Conservation (phyloP, 2,888 invertebrate species). For the Drosophila planitibia region DNA sequence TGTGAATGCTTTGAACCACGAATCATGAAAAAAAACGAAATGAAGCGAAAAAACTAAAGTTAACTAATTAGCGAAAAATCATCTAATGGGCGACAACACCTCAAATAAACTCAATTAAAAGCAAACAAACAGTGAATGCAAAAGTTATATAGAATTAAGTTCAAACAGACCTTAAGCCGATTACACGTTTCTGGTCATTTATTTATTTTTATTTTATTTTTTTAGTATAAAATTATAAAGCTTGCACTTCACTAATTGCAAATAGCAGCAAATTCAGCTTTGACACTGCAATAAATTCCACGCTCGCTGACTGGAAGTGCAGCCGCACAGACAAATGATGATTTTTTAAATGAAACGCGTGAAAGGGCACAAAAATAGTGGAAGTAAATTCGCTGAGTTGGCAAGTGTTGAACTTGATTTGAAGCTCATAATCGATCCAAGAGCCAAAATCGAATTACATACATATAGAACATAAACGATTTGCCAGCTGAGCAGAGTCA, state of each 20-base stretch:
- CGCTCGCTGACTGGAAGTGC: background rate
- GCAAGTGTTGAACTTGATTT: constrained; percentile 17
- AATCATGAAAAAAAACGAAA: background rate
- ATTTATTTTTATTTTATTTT: background rate
- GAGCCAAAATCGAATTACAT: constrained; percentile 35
- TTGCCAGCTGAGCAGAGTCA: constrained; percentile 28
- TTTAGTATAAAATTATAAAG: background rate
- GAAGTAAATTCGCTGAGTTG: constrained; percentile 12
- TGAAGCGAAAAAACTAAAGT: constrained; percentile 20
- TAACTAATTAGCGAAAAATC: constrained; percentile 58
- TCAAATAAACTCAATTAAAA: background rate
- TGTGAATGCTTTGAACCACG: constrained; percentile 6
- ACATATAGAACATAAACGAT: constrained; percentile 21
- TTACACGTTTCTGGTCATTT: background rate
- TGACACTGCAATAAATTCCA: background rate
- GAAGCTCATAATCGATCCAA: constrained; percentile 33
- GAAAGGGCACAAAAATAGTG: background rate
- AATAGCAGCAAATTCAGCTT: background rate
- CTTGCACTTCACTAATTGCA: background rate
- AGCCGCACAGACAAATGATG: background rate
- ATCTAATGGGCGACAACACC: constrained; percentile 36
- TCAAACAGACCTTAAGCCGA: background rate
- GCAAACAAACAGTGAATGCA: background rate
- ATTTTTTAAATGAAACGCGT: background rate
- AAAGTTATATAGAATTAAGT: background rate